Base-by-base conservation (phyloP, 2,113 vertebrate species). In the Cyanoderma ruficeps region DNA sequence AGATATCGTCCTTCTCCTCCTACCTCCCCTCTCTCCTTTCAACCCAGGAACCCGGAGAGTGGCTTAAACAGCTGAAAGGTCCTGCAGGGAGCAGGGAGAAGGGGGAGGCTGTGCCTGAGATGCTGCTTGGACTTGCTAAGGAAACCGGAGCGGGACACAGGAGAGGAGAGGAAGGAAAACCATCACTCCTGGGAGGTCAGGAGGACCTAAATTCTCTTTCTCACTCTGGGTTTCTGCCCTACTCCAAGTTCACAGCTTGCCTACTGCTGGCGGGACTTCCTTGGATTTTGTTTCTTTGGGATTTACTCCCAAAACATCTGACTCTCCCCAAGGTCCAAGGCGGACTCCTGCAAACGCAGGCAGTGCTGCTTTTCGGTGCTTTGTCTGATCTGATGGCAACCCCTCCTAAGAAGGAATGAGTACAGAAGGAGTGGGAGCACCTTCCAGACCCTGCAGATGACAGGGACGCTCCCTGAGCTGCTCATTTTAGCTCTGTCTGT, bases 1-100 rank as follows among this genome's bases (percentile, higher is more conserved):
- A 90, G 72, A 86, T 31, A 41, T 44, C 21, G 6, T 70, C 83
- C 41, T 74, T 91, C 90, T 90, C 68, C 88, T 77, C 67, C 87
- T 82, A 63, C 77, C 35, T 93, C 75, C 41, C 39, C 52, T 68
- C 81, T 77, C 53, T 41, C 55, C 77, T 95, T 89, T 74, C 87
- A 97, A 87, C 31, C 85, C 79, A 47, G 39, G 30, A 80, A 80
- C 79, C 47, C 18, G 0, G 25, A 91, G 78, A 93, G 79, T 0
- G 12, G 76, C 72, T 96, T 89, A 67, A 95, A 83, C 2, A 88
- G 76, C 80, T 90, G 25, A 35, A 74, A 50, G 9, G 80, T 75
- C 79, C 79, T 77, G 28, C 21, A 18, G 52, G 21, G 31, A 93
- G 37, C 6, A 15, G 60, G 75, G 60, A 53, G 21, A 67, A 96